phyloP scores from a whole-genome alignment of 2,888 invertebrate species.

The Erebia ligea region DNA sequence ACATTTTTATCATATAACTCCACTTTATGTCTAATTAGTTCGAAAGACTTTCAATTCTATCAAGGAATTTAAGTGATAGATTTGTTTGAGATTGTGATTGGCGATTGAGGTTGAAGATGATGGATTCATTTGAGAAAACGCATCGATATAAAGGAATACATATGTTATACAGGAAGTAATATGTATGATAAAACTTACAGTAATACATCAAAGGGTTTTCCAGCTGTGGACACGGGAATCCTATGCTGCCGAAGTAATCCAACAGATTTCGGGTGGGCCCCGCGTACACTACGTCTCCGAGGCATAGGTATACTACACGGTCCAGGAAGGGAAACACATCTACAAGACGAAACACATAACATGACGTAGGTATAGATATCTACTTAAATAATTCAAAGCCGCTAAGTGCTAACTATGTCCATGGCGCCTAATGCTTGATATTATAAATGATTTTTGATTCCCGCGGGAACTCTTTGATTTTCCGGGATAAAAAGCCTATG shows the following conservation, averaged over 20 bases:
- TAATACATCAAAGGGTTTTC: slow-evolving; percentile 99
- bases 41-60: neutral
- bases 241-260: slow-evolving; percentile 97
- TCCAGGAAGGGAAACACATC: slow-evolving; percentile 98
- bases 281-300: slow-evolving; percentile 95
- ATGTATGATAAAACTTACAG: slow-evolving; percentile 83
- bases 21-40: too few relatives aligned
- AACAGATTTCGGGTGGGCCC: slow-evolving; percentile 96
- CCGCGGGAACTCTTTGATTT: too few relatives aligned
- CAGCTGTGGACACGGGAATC: slow-evolving; percentile 97
- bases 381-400: too few relatives aligned
- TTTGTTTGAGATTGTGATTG: neutral
- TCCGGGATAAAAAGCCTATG: too few relatives aligned
- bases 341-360: slow-evolving; percentile 52
- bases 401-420: too few relatives aligned
- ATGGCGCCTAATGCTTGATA: too few relatives aligned
- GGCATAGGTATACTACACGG: slow-evolving; percentile 93
- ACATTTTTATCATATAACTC: too few relatives aligned
- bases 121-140: neutral
- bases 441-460: too few relatives aligned
- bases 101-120: neutral
- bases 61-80: neutral
- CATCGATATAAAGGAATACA: neutral
- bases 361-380: too few relatives aligned
- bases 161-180: neutral